Percentiles rank a stretch among this genome's conserved stretches.
These are phyloP conservation scores for Sphaeridia pumilis DNA, from an alignment of 2,888 invertebrate species.

Conservation along the genomic window DNA sequence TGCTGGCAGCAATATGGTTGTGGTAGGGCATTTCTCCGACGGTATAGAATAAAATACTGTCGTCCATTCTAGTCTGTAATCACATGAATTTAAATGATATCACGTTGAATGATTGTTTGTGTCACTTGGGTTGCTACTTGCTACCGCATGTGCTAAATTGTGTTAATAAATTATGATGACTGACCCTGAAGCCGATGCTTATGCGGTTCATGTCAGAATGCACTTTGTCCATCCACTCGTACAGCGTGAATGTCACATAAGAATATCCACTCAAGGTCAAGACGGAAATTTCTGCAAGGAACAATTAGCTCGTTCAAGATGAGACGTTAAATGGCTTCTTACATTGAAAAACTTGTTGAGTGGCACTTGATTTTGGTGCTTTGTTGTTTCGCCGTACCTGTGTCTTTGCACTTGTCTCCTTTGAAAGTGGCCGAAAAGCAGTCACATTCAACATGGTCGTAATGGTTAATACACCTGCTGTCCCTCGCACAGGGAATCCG, in stretches of 20 bases:
- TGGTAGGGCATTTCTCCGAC: conserved; percentile 80
- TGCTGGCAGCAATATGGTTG: conserved; percentile 79
- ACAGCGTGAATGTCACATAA: conserved; percentile 81
- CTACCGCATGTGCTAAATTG: not conserved
- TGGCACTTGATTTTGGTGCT: not conserved
- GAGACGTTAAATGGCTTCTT: not conserved
- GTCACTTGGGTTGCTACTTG: not conserved
- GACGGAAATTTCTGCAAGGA: conserved; percentile 63
- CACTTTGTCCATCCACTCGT: conserved; percentile 83
- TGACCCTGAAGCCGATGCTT: conserved; percentile 74
- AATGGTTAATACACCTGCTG: conserved; percentile 81
- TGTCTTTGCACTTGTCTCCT: conserved; percentile 81
- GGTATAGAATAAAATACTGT: conserved; percentile 84
- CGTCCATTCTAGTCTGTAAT: conserved; percentile 69
- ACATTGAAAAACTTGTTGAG: not conserved
- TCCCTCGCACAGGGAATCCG: conserved; percentile 58
- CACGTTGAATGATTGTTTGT: not conserved
- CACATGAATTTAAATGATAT: not conserved
- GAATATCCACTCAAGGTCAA: conserved; percentile 80
- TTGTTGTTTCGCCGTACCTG: conserved; percentile 67
- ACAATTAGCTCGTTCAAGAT: conserved; percentile 8
- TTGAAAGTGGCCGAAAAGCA: conserved; percentile 87
- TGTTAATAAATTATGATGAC: not conserved
- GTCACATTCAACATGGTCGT: conserved; percentile 77
- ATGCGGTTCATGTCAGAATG: conserved; percentile 77